Evolutionary conservation across 2,797 vertebrate species (phyloP), one percentile per base, ranked within the genome.

Genomic region (Thripadectes ignobilis): DNA sequence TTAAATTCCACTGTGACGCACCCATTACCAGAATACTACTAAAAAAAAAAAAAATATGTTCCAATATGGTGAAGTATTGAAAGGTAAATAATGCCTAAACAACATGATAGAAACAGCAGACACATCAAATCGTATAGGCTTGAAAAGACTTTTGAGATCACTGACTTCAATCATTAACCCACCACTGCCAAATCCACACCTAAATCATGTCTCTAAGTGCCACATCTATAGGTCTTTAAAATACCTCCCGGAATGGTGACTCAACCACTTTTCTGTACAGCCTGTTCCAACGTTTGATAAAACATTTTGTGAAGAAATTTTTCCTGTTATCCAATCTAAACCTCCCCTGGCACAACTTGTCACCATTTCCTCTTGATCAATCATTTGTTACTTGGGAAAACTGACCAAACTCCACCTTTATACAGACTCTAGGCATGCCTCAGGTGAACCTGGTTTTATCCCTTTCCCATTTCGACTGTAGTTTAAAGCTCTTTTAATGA

Each of bases 111-210:
- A 94, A 67, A 18, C 57, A 71, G 10, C 14, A 62, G 32, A 43
- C 68, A 76, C 27, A 38, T 29, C 20, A 27, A 38, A 49, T 9
- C 0, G 0, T 52, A 46, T 34, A 30, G 1, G 1, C 52, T 54
- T 46, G 14, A 67, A 66, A 46, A 52, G 9, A 54, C 14, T 52
- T 46, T 80, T 46, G 46, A 34, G 20, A 30, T 52, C 38, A 22
- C 45, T 59, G 8, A 59, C 20, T 73, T 20, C 30, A 34, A 13
- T 12, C 14, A 30, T 22, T 32, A 59, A 67, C 3, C 17, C 30
- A 46, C 5, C n/a, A 66, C 9, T 58, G 9, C 20, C 68, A 66
- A 66, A 9, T 52, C n/a, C 26, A 20, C 13, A 29, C 29, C 9
- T 41, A 63, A 80, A 34, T 7, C 2, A 4, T 34, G 38, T 30